Evolutionary conservation across 2,888 invertebrate species (phyloP).

Genomic region (Thelaira solivaga): DNA sequence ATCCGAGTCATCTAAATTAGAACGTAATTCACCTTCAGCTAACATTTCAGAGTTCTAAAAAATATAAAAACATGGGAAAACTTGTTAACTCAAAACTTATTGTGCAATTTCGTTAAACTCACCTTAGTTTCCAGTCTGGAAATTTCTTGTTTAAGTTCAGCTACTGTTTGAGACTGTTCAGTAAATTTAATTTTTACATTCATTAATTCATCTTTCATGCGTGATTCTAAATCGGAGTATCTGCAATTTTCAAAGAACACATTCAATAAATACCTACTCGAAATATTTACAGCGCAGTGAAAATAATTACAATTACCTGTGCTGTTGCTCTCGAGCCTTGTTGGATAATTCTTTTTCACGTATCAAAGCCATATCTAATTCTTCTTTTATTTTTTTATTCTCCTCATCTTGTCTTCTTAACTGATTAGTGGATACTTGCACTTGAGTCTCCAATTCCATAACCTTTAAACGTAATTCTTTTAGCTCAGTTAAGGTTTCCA

Average conservation of each 20-base stretch:
- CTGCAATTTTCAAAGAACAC: constrained; percentile 64
- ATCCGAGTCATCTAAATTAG: constrained; percentile 90
- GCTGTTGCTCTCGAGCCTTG: constrained; percentile 89
- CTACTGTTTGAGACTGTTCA: constrained; percentile 94
- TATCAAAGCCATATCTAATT: constrained; percentile 84
- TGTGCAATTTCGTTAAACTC: not conserved
- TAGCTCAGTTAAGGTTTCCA: constrained; percentile 94
- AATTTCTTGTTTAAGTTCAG: constrained; percentile 94
- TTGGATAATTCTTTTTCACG: constrained; percentile 86
- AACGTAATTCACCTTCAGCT: constrained; percentile 92
- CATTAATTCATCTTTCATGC: constrained; percentile 91
- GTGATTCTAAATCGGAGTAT: constrained; percentile 77
- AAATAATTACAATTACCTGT: constrained; percentile 81
- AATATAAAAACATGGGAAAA: not conserved
- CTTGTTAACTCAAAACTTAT: not conserved
- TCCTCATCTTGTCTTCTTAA: constrained; percentile 95
- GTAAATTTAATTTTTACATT: constrained; percentile 95
- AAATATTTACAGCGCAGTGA: not conserved
- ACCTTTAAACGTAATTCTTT: constrained; percentile 96
- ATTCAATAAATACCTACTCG: constrained; percentile 77
- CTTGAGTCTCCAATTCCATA: constrained; percentile 98
- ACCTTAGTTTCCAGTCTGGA: constrained; percentile 95
- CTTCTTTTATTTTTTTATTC: constrained; percentile 88
- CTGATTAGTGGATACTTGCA: constrained; percentile 93
- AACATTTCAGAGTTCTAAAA: constrained; percentile 94